Evolutionary conservation across 2,113 vertebrate genomes (phyloP), one percentile per base, ranked within the genome.

Genomic region (Trichomycterus rosablanca): DNA sequence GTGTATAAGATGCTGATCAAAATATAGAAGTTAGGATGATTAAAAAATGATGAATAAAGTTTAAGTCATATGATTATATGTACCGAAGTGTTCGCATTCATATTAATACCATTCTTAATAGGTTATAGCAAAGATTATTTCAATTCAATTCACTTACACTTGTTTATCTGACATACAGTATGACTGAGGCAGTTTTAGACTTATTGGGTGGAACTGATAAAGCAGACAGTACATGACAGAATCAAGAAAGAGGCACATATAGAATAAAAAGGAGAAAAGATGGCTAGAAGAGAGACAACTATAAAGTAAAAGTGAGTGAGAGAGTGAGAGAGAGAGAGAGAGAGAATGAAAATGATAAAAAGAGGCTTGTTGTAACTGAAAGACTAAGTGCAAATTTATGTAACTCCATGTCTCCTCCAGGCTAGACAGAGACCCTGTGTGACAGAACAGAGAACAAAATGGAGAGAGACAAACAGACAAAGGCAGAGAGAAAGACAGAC

Each of bases 361-460:
- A 32, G 59, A 63, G 28, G 30, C 48, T 19, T 53, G 45, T 28
- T 19, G 56, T 30, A 37, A 49, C 43, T 1, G 39, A 48, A 39
- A 43, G 55, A 19, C 24, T 1, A 42, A 61, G 52, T 64, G 37
- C 26, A 65, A 35, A 35, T 74, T 74, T 74, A 70, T 51, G 64
- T 67, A 74, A 74, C 45, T 46, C 42, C 24, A 51, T 42, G 24
- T 46, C 44, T 66, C 72, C 72, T 63, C 54, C 45, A 54, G 63
- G 67, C 56, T 18, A 70, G 58, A 66, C 57, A 62, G 49, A 54
- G 56, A 52, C 39, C 52, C 24, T 32, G 42, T 54, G 45, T 62
- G 57, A 66, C 26, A 55, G 43, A 66, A 44, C 45, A 37, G 45
- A 40, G 59, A 10, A 18, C 34, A 19, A 14, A 2, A 68, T 19